Base-by-base conservation (phyloP, 2,888 invertebrate species). In the Achlya flavicornis region DNA sequence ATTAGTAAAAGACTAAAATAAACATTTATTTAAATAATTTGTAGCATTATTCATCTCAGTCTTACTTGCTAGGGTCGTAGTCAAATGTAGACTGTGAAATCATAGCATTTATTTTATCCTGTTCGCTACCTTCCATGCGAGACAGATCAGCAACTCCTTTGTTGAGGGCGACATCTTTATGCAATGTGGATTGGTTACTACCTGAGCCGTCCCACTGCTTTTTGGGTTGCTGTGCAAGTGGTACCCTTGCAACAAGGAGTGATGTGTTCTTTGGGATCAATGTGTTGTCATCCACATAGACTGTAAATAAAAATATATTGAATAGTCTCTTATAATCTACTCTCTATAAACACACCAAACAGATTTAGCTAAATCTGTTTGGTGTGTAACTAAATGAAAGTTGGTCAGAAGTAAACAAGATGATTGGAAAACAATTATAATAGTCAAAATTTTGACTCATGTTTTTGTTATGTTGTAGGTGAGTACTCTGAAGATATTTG, bases 241-340 rank as follows among this genome's bases (percentile, higher is more conserved):
- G 99, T 63, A 99, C 96, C 83, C 99, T 95, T 58, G 98, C 97
- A 73, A 99, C 98, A 74, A 99, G 96, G 48, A 99, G 95, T 35
- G 99, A 99, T 64, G 99, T 98, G 88, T 99, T 99, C 94, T 99
- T 98, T 41, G 99, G 98, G 81, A 99, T 99, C 74, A 99, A 94
- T 60, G 97, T 96, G 81, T 96, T 96, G 81, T 99, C 98, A 91
- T 98, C 97, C 61, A 96, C 96, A 93, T 99, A 99, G 77, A 97
- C 99, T 99, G 92, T 60, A 86, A 88, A 63, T 61, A 58, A 43
- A 32, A 65, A 61, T 33, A 58, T n/a, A 12, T 43, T 61, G 7
- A 71, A 66, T 63, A 61, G 59, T 46, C 35, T n/a, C n/a, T n/a
- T n/a, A n/a, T 62, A n/a, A 33, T 58, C 12, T 7, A 60, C 60